A percentile compares a stretch with the other conserved stretches of the same genome.
Conservation (phyloP, 1,140 invertebrate species). For the Penaeus vannamei region DNA sequence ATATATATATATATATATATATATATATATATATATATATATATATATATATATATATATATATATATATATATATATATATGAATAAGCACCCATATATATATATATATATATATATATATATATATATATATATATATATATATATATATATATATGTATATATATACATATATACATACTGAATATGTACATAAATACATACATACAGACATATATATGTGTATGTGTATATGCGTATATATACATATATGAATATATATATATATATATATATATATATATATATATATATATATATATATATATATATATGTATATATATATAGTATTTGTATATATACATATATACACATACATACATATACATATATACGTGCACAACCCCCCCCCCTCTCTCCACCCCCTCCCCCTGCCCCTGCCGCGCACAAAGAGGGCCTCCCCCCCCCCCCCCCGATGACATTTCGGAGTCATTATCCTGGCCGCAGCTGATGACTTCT, state of each 20-base stretch:
- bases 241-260: background rate
- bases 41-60: constrained; percentile 33
- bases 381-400: no score
- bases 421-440: no score
- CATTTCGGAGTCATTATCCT: no score
- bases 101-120: background rate
- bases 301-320: constrained; percentile 9
- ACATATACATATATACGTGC: no score
- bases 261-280: constrained; percentile 23
- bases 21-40: background rate
- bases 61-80: constrained; percentile 19
- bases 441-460: no score
- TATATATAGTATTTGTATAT: background rate
- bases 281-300: constrained; percentile 33
- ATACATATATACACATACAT: no score
- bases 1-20: no score
- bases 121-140: constrained; percentile 3
- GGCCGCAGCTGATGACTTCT: no score
- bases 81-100: constrained; percentile 7
- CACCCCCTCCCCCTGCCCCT: no score
- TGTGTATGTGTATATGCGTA: constrained; percentile 9
- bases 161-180: background rate
- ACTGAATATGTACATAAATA: constrained; percentile 26
- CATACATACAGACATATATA: constrained; percentile 23
- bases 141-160: background rate